These are phyloP conservation scores for Papilio aristodemus DNA, from an alignment of 1,140 invertebrate species.

Conservation along the genomic window DNA sequence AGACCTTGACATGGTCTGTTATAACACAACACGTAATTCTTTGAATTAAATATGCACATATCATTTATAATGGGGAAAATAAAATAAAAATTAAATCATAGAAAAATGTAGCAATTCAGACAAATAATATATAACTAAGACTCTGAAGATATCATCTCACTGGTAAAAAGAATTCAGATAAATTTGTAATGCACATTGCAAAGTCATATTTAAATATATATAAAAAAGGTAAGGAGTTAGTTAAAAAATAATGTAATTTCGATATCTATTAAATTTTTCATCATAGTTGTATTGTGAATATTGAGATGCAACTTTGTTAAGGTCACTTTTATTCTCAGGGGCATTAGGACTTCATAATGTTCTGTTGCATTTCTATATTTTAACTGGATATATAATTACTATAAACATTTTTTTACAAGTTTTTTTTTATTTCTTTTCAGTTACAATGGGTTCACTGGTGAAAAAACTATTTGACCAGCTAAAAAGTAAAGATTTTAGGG, in stretches of 20 bases:
- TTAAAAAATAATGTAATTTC: no score
- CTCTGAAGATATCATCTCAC: no score
- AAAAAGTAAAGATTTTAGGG: constrained; percentile 89
- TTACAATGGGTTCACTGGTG: constrained; percentile 70
- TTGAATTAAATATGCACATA: constrained; percentile 43
- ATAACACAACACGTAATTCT: constrained; percentile 50
- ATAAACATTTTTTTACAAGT: not conserved
- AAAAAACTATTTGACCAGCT: constrained; percentile 82
- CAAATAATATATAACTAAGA: no score
- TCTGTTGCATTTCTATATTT: no score
- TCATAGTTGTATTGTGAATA: no score
- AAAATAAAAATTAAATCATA: not conserved
- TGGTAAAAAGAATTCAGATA: not conserved
- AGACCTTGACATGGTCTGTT: constrained; percentile 51
- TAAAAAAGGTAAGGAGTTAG: no score
- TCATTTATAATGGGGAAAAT: constrained; percentile 15
- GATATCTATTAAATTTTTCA: no score
- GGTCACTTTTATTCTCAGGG: no score
- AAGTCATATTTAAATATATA: not conserved
- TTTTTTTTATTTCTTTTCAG: constrained; percentile 49
- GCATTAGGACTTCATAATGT: no score
- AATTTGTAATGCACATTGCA: not conserved
- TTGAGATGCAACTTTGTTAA: no score
- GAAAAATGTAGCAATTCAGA: no score
- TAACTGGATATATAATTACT: no score